Percentiles rank a stretch among this genome's conserved stretches.
These are phyloP conservation scores for Cepphus grylle DNA, from an alignment of 2,113 vertebrate species.

Conservation along the genomic window DNA sequence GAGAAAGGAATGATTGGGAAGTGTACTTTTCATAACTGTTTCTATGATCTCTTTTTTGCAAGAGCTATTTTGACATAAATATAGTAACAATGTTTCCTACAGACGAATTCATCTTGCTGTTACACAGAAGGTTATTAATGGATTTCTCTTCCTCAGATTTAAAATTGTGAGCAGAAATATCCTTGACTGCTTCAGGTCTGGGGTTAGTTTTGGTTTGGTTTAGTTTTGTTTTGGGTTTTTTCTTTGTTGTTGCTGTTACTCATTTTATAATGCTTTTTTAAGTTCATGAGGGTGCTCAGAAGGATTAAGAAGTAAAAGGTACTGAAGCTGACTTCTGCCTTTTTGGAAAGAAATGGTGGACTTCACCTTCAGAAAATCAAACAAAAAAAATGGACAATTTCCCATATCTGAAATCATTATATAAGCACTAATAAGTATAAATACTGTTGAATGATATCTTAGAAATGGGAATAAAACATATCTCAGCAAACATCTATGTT, in stretches of 20 bases:
- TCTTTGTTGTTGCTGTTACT: background rate
- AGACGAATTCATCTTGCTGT: background rate
- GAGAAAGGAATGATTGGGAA: background rate
- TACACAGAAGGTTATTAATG: background rate
- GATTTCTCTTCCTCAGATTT: background rate
- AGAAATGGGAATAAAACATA: background rate
- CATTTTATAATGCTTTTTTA: background rate
- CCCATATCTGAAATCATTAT: background rate
- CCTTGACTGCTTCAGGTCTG: background rate
- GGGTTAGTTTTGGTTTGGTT: too few species aligned
- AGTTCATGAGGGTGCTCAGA: background rate
- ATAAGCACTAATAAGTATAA: background rate
- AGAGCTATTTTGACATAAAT: background rate
- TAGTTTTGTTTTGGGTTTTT: background rate
- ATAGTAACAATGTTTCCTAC: background rate
- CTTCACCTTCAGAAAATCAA: background rate
- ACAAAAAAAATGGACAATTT: background rate
- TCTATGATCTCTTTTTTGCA: background rate
- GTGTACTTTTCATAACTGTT: background rate
- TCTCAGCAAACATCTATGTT: fast-evolving
- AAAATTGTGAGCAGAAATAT: background rate
- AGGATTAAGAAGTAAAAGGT: background rate
- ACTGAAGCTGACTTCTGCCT: background rate
- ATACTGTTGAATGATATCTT: background rate
- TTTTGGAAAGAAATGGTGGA: background rate